Conservation (phyloP, 2,113 vertebrate genomes). For the Aldabrachelys gigantea region DNA sequence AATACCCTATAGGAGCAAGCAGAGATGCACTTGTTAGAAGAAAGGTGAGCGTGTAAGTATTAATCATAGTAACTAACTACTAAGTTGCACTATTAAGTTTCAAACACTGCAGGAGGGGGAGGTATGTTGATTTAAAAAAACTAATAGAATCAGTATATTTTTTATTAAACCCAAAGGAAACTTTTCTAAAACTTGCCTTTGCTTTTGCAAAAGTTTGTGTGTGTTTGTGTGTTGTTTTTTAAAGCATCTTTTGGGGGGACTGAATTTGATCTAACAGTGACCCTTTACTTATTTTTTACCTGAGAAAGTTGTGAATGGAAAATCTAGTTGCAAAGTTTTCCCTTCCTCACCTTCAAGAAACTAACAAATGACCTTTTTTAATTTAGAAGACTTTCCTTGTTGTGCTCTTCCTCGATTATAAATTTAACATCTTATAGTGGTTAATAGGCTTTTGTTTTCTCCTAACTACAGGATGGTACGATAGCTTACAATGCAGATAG, state of each 20-base stretch:
- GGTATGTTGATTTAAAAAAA: not conserved
- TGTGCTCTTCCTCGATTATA: not conserved
- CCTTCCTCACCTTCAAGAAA: not conserved
- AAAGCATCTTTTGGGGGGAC: not conserved
- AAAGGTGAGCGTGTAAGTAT: not conserved
- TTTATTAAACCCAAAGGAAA: not conserved
- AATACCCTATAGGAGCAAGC: not conserved
- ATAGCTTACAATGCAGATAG: constrained; percentile 79
- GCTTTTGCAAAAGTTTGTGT: not conserved
- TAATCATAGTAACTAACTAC: not conserved
- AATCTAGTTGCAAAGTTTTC: not conserved
- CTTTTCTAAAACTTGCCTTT: not conserved
- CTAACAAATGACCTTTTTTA: not conserved
- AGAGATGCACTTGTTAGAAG: not conserved
- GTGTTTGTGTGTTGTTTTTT: not conserved
- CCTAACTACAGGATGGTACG: constrained; percentile 83
- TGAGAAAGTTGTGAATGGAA: not conserved
- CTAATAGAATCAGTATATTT: not conserved
- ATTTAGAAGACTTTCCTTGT: not conserved
- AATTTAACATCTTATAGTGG: not conserved
- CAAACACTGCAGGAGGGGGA: not conserved
- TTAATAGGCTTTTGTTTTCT: not conserved
- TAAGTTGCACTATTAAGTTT: not conserved
- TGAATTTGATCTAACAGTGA: not conserved
- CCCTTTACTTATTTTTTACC: not conserved